Evolutionary conservation across 1,140 invertebrate species (phyloP).

Genomic region (Ericerus pela): DNA sequence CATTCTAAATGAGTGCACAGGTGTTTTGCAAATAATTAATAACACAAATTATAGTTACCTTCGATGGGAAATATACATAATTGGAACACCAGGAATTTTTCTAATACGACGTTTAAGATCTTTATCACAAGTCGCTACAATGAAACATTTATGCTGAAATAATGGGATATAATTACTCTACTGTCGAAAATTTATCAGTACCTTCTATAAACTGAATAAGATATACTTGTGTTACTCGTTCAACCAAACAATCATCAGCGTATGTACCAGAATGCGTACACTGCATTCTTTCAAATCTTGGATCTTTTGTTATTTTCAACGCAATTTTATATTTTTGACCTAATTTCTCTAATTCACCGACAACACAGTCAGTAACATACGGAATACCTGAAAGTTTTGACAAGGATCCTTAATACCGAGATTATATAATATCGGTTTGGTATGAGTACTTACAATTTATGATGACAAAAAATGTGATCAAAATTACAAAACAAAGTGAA

Average conservation of each 20-base stretch:
- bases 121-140: slow-evolving; percentile 97
- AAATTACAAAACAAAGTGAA: too few species aligned
- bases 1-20: too few species aligned
- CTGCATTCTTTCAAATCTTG: slow-evolving; percentile 77
- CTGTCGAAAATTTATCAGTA: slow-evolving; percentile 3
- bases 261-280: slow-evolving; percentile 98
- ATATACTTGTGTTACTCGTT: slow-evolving; percentile 74
- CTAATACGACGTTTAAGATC: slow-evolving; percentile 90
- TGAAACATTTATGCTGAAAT: slow-evolving; percentile 94
- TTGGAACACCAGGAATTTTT: slow-evolving; percentile 97
- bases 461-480: too few species aligned
- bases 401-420: not conserved
- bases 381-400: slow-evolving; percentile 51
- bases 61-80: slow-evolving; percentile 91
- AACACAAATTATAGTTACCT: slow-evolving; percentile 33
- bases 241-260: slow-evolving; percentile 96
- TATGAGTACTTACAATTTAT: too few species aligned
- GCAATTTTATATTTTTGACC: slow-evolving; percentile 92
- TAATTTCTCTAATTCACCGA: slow-evolving; percentile 96
- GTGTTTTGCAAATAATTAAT: slow-evolving; percentile 4
- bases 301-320: slow-evolving; percentile 89
- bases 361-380: slow-evolving; percentile 95
- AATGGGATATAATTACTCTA: slow-evolving; percentile 21
- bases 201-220: too few species aligned
- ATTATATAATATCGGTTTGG: too few species aligned